Conservation (phyloP, 2,888 invertebrate genomes). For the Hecatera dysodea region DNA sequence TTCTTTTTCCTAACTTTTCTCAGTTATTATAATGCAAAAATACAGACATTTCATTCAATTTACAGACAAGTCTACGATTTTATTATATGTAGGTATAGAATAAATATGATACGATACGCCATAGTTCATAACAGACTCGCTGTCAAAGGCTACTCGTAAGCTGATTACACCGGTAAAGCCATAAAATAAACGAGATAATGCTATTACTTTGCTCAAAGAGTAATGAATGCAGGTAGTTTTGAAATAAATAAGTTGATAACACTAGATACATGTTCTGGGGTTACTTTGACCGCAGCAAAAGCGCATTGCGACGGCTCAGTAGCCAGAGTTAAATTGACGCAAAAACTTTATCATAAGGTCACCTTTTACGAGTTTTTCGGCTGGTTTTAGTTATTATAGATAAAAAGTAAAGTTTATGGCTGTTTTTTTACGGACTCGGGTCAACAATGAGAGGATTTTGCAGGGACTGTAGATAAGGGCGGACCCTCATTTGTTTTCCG, state of each 20-base stretch:
- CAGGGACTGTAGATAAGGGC: conserved; percentile 39
- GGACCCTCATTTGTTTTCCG: conserved; percentile 52
- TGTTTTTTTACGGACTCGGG: conserved; percentile 39
- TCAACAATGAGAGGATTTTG: conserved; percentile 43
- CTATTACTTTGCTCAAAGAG: conserved; percentile 4
- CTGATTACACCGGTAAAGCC: not conserved
- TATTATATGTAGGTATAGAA: no score
- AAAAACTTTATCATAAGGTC: conserved; percentile 45
- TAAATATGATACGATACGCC: no score
- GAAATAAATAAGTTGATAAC: conserved; percentile 12
- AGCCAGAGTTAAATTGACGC: conserved; percentile 12
- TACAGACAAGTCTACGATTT: no score
- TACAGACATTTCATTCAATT: no score
- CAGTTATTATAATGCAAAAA: no score
- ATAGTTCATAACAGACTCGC: not conserved
- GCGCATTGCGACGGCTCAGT: conserved; percentile 53
- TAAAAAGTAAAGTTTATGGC: conserved; percentile 48
- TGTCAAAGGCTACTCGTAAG: not conserved
- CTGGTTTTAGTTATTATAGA: conserved; percentile 43
- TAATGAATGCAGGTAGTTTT: conserved; percentile 14
- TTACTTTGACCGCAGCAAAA: conserved; percentile 33
- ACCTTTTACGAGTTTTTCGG: conserved; percentile 31
- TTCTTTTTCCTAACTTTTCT: no score
- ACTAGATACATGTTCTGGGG: not conserved
- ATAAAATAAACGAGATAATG: conserved; percentile 5